A percentile compares a stretch with the other conserved stretches of the same genome.
Evolutionary conservation across 2,113 vertebrate species (phyloP).

Genomic region (Dasyurus viverrinus): DNA sequence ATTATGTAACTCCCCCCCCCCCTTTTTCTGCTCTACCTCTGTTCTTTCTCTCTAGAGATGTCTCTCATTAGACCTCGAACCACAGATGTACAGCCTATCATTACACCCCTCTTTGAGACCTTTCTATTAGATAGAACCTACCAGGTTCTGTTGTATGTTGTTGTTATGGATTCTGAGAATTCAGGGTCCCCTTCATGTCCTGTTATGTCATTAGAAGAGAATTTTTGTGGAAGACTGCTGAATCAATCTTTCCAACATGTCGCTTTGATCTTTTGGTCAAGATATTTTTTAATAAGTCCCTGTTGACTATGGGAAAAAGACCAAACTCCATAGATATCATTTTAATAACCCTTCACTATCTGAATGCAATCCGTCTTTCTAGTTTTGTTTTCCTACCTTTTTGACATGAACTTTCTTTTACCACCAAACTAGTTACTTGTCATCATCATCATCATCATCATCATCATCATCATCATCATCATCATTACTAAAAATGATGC

Average conservation of each 20-base stretch:
- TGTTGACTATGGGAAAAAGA: background rate
- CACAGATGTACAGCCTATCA: background rate
- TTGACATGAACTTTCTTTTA: background rate
- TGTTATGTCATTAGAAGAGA: background rate
- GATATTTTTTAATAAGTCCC: background rate
- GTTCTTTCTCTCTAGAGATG: background rate
- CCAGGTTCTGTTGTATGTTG: background rate
- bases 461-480: background rate
- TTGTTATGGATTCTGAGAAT: background rate
- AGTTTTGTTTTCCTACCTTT: background rate
- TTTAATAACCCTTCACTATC: background rate
- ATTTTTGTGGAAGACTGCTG: background rate
- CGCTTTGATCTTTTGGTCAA: background rate
- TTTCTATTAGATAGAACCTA: background rate
- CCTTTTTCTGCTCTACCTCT: background rate
- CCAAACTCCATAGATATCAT: background rate
- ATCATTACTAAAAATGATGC: background rate
- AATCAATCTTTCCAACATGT: background rate
- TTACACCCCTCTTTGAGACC: background rate
- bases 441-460: background rate
- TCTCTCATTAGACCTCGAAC: background rate
- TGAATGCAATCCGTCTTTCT: background rate
- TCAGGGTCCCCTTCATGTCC: background rate
- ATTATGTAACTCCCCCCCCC: background rate
- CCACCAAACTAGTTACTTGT: background rate